These are phyloP conservation scores for Recurvirostra avosetta DNA, from an alignment of 2,113 vertebrate species.

Conservation along the genomic window DNA sequence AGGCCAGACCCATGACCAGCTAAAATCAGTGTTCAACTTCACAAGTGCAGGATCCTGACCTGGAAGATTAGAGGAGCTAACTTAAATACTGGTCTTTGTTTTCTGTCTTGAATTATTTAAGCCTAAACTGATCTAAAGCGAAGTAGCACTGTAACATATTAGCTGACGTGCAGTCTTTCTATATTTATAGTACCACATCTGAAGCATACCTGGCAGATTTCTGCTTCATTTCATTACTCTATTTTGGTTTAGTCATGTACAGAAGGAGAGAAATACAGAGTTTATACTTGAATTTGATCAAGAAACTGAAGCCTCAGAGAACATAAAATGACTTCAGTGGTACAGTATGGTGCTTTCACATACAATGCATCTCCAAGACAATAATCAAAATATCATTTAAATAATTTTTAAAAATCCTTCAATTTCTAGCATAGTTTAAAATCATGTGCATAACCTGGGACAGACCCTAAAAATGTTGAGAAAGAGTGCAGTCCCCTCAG, in stretches of 20 bases:
- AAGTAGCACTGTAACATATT: background rate
- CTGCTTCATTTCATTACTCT: background rate
- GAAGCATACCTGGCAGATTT: background rate
- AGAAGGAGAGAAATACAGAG: background rate
- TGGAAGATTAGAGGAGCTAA: background rate
- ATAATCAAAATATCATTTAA: background rate
- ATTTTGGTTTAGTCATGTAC: background rate
- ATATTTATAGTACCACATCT: background rate
- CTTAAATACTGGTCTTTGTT: background rate
- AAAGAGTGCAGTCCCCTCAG: background rate
- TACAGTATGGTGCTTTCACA: background rate
- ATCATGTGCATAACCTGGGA: background rate
- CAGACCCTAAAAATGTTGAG: background rate
- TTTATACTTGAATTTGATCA: background rate
- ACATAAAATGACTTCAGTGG: background rate
- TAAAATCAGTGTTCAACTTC: background rate
- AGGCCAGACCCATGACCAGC: background rate
- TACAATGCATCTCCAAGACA: background rate
- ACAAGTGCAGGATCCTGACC: background rate
- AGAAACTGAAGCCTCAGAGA: background rate
- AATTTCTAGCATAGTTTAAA: background rate
- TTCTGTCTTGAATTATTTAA: conserved; percentile 1
- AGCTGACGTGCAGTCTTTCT: background rate
- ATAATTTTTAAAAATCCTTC: background rate
- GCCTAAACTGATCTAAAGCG: background rate